phyloP scores from a whole-genome alignment of 1,140 invertebrate genomes.

The Camponotus pennsylvanicus region DNA sequence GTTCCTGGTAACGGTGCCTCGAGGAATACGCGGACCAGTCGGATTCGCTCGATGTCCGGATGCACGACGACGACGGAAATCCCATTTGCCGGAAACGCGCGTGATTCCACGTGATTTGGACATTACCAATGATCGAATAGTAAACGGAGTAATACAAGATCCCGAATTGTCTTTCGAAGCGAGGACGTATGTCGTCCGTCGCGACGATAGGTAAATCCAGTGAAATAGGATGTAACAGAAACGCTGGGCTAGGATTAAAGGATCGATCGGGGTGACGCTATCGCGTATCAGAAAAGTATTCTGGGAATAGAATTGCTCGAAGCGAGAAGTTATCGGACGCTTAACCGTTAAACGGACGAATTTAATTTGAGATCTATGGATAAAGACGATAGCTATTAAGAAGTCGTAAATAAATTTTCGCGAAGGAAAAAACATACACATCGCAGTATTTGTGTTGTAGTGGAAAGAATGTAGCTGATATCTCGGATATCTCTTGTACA shows the following conservation, averaged over 20 bases:
- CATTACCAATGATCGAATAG: conserved; percentile 66
- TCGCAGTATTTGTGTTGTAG: not conserved
- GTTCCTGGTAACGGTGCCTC: conserved; percentile 55
- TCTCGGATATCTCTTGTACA: not conserved
- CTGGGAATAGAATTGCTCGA: not conserved
- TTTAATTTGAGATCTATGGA: not conserved
- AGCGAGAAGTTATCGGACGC: not conserved
- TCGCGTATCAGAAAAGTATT: conserved; percentile 25
- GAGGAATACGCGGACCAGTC: conserved; percentile 57
- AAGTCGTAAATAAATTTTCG: not conserved
- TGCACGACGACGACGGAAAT: conserved; percentile 54
- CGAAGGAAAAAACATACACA: not conserved
- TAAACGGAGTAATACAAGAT: conserved; percentile 53
- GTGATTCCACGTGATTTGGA: conserved; percentile 42
- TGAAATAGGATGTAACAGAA: conserved; percentile 3
- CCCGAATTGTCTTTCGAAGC: conserved; percentile 45
- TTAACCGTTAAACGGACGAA: not conserved
- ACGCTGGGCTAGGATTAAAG: conserved; percentile 25
- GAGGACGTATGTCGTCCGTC: conserved; percentile 27
- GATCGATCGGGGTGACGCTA: conserved; percentile 9
- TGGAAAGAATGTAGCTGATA: not conserved
- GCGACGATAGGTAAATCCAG: conserved; percentile 28
- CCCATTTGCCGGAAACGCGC: conserved; percentile 50
- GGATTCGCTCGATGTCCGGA: conserved; percentile 50
- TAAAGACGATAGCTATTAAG: not conserved